Conservation (phyloP, 2,888 invertebrate genomes). For the Tryphoninae sp. region DNA sequence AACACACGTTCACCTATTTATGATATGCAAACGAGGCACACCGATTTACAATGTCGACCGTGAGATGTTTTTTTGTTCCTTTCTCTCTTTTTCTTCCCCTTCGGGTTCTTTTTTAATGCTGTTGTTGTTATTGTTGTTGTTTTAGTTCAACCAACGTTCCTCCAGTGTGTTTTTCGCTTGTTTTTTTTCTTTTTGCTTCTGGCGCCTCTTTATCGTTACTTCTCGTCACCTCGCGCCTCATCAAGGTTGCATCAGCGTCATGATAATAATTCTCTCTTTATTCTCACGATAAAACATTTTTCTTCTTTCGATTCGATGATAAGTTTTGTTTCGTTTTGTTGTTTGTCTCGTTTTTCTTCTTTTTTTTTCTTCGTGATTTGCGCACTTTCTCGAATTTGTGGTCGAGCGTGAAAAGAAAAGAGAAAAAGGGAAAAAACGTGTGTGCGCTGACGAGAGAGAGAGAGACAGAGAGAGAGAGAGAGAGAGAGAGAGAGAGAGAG, state of each 20-base stretch:
- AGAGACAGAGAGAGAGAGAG: background rate
- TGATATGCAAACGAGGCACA: background rate
- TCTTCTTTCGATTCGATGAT: background rate
- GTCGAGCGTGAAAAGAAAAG: no score
- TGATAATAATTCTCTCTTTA: constrained; percentile 26
- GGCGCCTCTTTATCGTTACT: background rate
- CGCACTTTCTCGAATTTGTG: background rate
- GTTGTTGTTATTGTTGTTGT: constrained; percentile 2
- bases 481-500: constrained; percentile 19
- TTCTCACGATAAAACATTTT: constrained; percentile 52
- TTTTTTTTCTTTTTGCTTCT: no score
- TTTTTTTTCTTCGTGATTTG: constrained; percentile 10
- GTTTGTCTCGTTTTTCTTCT: background rate
- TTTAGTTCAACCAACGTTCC: background rate
- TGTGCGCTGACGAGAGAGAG: background rate
- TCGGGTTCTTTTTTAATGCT: background rate
- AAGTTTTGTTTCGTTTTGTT: background rate
- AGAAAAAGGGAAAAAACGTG: background rate
- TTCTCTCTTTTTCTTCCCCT: background rate
- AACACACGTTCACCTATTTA: background rate
- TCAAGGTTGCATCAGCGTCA: constrained; percentile 50
- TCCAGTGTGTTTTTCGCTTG: no score
- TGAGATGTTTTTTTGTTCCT: constrained; percentile 4
- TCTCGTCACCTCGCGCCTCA: background rate
- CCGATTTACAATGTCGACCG: background rate